Evolutionary conservation across 2,888 invertebrate genomes (phyloP).

Genomic region (Mesodorylaimus sp.): DNA sequence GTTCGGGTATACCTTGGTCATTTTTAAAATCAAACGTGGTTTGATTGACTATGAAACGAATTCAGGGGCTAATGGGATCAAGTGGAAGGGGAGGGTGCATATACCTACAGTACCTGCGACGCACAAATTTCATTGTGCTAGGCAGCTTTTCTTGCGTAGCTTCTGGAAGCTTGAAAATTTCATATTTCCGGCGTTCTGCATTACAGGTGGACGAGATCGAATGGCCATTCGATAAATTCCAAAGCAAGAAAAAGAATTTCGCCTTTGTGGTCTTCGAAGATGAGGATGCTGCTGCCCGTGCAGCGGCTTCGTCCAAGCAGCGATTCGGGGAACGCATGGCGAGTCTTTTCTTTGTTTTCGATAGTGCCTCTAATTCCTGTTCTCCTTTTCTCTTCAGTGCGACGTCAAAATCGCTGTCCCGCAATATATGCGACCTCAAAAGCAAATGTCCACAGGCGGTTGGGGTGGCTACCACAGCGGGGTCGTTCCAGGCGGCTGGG

Average conservation of each 20-base stretch:
- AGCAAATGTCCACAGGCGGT: constrained; percentile 1
- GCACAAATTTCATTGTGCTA: no score
- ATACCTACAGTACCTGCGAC: no score
- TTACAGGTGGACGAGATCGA: constrained; percentile 26
- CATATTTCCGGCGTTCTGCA: no score
- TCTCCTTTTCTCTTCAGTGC: constrained; percentile 17
- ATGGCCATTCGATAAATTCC: constrained; percentile 24
- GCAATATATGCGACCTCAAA: constrained; percentile 17
- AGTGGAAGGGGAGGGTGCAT: no score
- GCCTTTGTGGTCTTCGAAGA: constrained; percentile 31
- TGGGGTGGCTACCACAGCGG: constrained; percentile 5
- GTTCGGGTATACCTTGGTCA: no score
- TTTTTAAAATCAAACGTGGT: no score
- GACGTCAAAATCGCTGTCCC: constrained; percentile 31
- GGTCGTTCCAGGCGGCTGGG: not conserved
- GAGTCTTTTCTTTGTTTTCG: not conserved
- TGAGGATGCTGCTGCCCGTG: constrained; percentile 27
- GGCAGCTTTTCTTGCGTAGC: no score
- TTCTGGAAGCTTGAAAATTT: no score
- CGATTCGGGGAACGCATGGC: constrained; percentile 25
- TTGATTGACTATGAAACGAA: no score
- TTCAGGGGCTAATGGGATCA: no score
- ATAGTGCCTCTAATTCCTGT: not conserved
- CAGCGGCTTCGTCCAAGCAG: constrained; percentile 23
- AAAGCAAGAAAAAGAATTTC: constrained; percentile 26